These are phyloP conservation scores for Nymphalis io DNA, from an alignment of 1,140 invertebrate genomes.

Conservation along the genomic window DNA sequence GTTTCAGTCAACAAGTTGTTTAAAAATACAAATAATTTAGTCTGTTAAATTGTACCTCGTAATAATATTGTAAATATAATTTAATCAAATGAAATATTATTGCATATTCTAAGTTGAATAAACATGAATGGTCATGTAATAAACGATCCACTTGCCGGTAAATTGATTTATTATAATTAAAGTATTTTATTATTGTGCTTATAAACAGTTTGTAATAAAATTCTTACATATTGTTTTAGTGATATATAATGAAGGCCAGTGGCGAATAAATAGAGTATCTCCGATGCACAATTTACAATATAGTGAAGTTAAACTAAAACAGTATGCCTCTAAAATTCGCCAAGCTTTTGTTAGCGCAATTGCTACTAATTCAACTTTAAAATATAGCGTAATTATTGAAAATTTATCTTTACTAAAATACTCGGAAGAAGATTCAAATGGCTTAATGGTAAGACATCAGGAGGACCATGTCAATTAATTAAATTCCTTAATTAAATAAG, in stretches of 20 bases:
- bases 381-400: constrained; percentile 61
- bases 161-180: constrained; percentile 15
- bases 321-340: constrained; percentile 70
- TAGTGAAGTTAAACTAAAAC: constrained; percentile 67
- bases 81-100: background rate
- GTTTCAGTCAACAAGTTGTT: no score
- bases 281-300: constrained; percentile 70
- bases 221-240: constrained; percentile 52
- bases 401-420: constrained; percentile 64
- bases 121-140: constrained; percentile 36
- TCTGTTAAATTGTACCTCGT: no score
- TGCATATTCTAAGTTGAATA: background rate
- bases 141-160: constrained; percentile 60
- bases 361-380: constrained; percentile 46
- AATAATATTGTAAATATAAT: background rate
- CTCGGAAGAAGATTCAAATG: constrained; percentile 67
- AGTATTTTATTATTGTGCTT: constrained; percentile 10
- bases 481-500: constrained; percentile 1
- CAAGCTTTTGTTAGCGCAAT: constrained; percentile 61
- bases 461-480: background rate
- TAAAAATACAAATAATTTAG: no score
- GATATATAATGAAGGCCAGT: constrained; percentile 70
- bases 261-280: constrained; percentile 68
- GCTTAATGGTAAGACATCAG: constrained; percentile 53
- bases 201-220: background rate